These are phyloP conservation scores for Pangasianodon hypophthalmus DNA, from an alignment of 2,113 vertebrate species.

Conservation along the genomic window DNA sequence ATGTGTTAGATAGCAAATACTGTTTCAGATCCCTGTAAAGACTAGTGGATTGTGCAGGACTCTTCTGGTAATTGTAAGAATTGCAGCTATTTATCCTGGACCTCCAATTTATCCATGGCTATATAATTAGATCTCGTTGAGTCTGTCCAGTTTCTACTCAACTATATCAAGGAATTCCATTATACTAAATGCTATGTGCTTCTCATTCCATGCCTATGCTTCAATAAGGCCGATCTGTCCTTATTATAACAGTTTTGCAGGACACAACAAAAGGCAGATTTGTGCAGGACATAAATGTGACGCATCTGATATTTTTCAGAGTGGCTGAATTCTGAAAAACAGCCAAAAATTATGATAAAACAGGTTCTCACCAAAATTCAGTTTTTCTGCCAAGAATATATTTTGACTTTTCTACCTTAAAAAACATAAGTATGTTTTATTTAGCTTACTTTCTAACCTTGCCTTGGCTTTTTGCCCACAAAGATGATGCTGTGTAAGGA, in stretches of 20 bases:
- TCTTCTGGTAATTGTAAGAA: slow-evolving; percentile 1
- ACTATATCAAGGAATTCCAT: neutral
- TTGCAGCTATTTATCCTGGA: neutral
- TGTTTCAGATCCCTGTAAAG: neutral
- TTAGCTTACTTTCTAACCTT: neutral
- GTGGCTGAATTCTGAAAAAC: neutral
- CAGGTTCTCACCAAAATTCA: neutral
- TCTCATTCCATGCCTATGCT: neutral
- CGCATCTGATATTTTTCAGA: neutral
- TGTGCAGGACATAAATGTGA: neutral
- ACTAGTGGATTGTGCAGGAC: neutral
- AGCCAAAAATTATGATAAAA: neutral
- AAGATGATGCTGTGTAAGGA: neutral
- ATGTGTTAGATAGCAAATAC: neutral
- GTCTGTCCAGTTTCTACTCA: neutral
- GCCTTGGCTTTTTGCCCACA: neutral
- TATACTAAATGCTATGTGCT: neutral
- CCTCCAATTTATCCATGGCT: neutral
- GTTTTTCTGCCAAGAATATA: neutral
- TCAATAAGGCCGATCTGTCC: neutral
- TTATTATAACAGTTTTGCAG: neutral
- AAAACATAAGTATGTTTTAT: neutral
- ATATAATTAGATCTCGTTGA: neutral
- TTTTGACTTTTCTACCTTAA: neutral
- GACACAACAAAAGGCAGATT: neutral